These are phyloP conservation scores for Linepithema humile DNA, from an alignment of 1,140 invertebrate genomes.

Conservation along the genomic window DNA sequence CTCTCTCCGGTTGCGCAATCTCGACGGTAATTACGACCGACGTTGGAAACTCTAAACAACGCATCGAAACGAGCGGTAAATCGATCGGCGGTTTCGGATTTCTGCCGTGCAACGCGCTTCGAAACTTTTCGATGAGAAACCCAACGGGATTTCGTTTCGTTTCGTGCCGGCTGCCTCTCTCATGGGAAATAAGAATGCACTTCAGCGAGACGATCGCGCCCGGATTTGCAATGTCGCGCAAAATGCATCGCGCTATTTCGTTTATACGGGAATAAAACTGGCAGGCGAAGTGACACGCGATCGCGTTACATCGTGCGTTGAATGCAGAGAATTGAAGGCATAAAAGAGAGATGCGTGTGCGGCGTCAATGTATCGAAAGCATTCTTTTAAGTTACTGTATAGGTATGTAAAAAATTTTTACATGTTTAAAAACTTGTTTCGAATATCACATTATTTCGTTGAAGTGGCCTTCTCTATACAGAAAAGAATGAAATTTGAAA, in stretches of 20 bases:
- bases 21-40: conserved; percentile 62
- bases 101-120: conserved; percentile 31
- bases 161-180: background rate
- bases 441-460: background rate
- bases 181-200: conserved; percentile 20
- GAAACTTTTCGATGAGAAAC: conserved; percentile 7
- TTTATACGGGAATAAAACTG: conserved; percentile 34
- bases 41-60: conserved; percentile 49
- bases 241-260: conserved; percentile 8
- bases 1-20: conserved; percentile 56
- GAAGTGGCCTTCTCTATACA: background rate
- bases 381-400: background rate
- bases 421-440: background rate
- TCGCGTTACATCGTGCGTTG: conserved; percentile 15
- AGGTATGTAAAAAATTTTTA: background rate
- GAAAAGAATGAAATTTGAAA: background rate
- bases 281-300: conserved; percentile 22
- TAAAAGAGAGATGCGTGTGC: background rate
- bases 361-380: background rate
- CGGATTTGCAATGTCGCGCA: conserved; percentile 4
- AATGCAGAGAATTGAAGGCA: conserved; percentile 1
- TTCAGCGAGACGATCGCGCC: conserved; percentile 8
- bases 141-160: conserved; percentile 12
- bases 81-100: conserved; percentile 56
- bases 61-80: conserved; percentile 48